Percentiles rank a stretch among this genome's conserved stretches.
Conservation (phyloP, 2,113 vertebrate genomes). For the Hydrolagus affinis region DNA sequence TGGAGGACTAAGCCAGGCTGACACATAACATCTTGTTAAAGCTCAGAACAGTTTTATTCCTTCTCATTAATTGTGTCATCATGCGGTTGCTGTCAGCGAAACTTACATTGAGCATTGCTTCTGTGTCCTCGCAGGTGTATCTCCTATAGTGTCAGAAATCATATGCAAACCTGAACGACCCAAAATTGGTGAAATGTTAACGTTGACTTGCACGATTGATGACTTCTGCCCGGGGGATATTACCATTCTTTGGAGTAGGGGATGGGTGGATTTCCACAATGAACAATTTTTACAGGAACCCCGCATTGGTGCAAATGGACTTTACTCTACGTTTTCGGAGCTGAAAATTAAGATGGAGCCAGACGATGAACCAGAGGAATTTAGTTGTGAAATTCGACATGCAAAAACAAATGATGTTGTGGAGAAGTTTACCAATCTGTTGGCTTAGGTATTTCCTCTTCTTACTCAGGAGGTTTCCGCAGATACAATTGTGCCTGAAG, state of each 20-base stretch:
- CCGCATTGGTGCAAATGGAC: not conserved
- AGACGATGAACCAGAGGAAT: not conserved
- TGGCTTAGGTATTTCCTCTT: not conserved
- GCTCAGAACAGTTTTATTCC: too few species aligned
- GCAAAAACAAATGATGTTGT: not conserved
- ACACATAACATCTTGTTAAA: too few species aligned
- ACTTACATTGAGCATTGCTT: not conserved
- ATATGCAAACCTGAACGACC: not conserved
- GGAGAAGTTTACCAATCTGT: not conserved
- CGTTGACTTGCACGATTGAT: not conserved
- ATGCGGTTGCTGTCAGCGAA: not conserved
- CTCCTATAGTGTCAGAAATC: slow-evolving; percentile 16
- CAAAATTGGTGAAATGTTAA: not conserved
- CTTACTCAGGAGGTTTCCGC: too few species aligned
- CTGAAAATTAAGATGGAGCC: not conserved
- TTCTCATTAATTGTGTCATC: too few species aligned
- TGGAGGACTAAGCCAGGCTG: too few species aligned
- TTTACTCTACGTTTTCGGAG: not conserved
- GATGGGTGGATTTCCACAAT: not conserved
- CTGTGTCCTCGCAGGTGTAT: not conserved
- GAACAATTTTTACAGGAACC: not conserved
- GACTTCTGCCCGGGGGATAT: slow-evolving; percentile 12
- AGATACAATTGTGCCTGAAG: too few species aligned
- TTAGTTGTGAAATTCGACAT: slow-evolving; percentile 12
- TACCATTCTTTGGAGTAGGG: not conserved